Evolutionary conservation across 2,797 vertebrate species (phyloP).

Genomic region (Bradypus variegatus): DNA sequence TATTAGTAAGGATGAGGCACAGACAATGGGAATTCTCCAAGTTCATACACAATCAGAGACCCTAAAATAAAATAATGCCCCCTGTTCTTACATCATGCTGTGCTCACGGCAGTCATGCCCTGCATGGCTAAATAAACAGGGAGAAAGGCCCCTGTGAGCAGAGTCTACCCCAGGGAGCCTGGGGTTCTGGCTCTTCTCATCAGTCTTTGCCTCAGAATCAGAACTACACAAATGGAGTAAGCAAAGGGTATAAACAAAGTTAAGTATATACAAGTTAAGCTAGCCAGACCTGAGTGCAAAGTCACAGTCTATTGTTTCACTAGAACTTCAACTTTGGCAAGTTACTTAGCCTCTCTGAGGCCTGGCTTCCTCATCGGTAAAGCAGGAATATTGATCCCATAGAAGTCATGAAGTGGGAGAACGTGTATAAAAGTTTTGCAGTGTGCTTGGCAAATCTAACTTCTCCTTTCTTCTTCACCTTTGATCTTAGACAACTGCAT

Average conservation of each 20-base stretch:
- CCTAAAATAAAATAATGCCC: no score
- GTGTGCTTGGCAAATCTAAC: no score
- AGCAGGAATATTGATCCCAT: not conserved
- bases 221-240: not conserved
- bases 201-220: not conserved
- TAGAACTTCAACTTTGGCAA: not conserved
- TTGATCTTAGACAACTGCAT: not conserved
- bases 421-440: no score
- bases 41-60: not conserved
- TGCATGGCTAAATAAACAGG: not conserved
- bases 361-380: not conserved
- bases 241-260: no score
- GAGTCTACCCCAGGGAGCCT: not conserved
- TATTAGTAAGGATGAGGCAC: fast-evolving
- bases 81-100: not conserved
- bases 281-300: not conserved
- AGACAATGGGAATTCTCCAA: not conserved
- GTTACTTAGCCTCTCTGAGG: no score
- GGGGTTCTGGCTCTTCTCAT: not conserved
- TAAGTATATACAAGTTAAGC: no score
- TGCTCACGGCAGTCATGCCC: not conserved
- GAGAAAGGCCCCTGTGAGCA: not conserved
- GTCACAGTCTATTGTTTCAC: not conserved
- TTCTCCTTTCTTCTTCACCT: not conserved
- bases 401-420: not conserved